phyloP scores from a whole-genome alignment of 2,888 invertebrate species.

The Azorinus chamasolen region DNA sequence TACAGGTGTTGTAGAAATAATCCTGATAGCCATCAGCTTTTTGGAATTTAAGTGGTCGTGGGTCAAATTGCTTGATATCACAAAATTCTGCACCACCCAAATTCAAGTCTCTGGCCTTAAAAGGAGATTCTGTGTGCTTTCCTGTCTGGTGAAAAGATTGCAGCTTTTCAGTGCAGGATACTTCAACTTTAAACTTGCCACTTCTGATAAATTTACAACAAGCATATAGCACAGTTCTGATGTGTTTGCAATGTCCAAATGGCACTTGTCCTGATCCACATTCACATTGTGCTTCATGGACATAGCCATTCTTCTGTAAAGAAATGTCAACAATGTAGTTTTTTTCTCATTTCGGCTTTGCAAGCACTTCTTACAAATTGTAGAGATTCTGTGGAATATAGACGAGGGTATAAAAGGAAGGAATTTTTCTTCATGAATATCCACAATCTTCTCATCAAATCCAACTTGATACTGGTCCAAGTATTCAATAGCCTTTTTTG shows the following conservation, averaged over 20 bases:
- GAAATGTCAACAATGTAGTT: conserved; percentile 49
- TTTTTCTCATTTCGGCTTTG: conserved; percentile 47
- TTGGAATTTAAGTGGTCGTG: conserved; percentile 34
- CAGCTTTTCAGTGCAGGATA: not conserved
- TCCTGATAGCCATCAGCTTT: conserved; percentile 30
- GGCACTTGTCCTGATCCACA: conserved; percentile 70
- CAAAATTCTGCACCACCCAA: conserved; percentile 47
- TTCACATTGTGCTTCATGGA: conserved; percentile 64
- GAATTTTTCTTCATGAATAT: conserved; percentile 43
- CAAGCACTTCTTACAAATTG: conserved; percentile 24
- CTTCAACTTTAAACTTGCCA: not conserved
- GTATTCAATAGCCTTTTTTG: conserved; percentile 12
- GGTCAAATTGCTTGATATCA: conserved; percentile 53
- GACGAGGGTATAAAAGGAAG: conserved; percentile 24
- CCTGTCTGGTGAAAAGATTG: not conserved
- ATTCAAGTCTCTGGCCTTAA: conserved; percentile 41
- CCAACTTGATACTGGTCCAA: conserved; percentile 18
- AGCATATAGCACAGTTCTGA: conserved; percentile 51
- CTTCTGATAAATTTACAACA: not conserved
- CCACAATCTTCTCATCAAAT: conserved; percentile 19
- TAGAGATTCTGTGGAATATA: not conserved
- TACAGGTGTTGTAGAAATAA: conserved; percentile 50
- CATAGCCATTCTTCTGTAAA: conserved; percentile 28
- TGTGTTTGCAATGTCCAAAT: conserved; percentile 68
- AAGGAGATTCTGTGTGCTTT: conserved; percentile 36